Evolutionary conservation across 2,888 invertebrate genomes (phyloP), one percentile per base, ranked within the genome.

Genomic region (Campoplex capitator): DNA sequence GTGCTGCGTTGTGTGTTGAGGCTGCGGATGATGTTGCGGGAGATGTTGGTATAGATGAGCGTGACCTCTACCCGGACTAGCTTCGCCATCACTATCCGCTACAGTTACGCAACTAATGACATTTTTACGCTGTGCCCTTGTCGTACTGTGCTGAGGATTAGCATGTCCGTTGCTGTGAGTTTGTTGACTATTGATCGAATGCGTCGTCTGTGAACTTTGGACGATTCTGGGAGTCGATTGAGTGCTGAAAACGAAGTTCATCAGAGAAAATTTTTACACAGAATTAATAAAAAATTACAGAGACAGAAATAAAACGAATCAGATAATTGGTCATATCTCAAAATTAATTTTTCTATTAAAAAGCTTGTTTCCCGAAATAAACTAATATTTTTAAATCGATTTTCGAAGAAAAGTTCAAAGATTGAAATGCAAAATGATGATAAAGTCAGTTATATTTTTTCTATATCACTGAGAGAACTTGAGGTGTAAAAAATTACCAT

Each of bases 31-130:
- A 71, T 92, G 93, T 81, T 93, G 93, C 51, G 93, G 92, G 3
- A 93, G 76, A 81, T 91, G 90, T 80, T 91, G 90, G 80, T 90
- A 88, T 83, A 91, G 85, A 88, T 92, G 89, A 75, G 91, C 91
- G 80, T 95, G 95, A 28, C 95, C 94, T 18, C 96, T 95, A 89
- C 95, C 95, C 77, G 96, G 95, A 91, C 96, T 96, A 82, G 96
- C 96, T 92, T 97, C 97, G 82, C 96, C 96, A 92, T 97, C 97
- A 93, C 97, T 97, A 92, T 97, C 97, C 88, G 96, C 96, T 83
- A 97, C 97, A 88, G 97, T 97, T 84, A 97, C 97, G 94, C 97
- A 97, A 92, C 97, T 97, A 91, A 97, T 97, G 87, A 97, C 96
- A 94, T 97, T 97, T 93, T 97, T 97, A 82, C 97, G 95, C 90